Percentiles rank a stretch among this genome's conserved stretches.
Evolutionary conservation across 2,888 invertebrate genomes (phyloP).

Genomic region (Eremobia ochroleuca): DNA sequence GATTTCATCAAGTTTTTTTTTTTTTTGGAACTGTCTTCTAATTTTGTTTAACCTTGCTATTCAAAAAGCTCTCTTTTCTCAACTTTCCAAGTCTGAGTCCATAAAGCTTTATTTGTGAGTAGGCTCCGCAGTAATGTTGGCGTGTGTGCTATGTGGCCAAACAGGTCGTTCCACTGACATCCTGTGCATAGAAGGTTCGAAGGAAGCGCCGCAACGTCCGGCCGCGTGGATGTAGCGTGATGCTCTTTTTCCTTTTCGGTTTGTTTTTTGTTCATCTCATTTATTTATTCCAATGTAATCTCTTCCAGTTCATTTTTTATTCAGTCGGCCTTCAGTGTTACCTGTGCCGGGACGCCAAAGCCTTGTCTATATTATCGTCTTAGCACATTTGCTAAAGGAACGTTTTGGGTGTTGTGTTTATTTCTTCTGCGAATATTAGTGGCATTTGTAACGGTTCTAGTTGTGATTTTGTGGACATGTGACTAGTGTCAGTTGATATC

Average conservation of each 20-base stretch:
- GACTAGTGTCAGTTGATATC: slow-evolving; percentile 60
- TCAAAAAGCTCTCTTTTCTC: slow-evolving; percentile 9
- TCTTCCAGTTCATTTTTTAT: slow-evolving; percentile 91
- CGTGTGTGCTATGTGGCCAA: slow-evolving; percentile 67
- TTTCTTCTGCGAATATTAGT: slow-evolving; percentile 53
- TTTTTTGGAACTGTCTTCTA: slow-evolving; percentile 29
- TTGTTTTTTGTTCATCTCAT: slow-evolving; percentile 91
- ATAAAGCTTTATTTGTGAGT: slow-evolving; percentile 55
- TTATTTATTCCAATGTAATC: slow-evolving; percentile 92
- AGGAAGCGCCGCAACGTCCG: slow-evolving; percentile 91
- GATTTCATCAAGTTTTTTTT: background rate
- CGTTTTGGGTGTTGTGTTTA: slow-evolving; percentile 49
- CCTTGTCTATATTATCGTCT: slow-evolving; percentile 77
- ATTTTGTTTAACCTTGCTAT: slow-evolving; percentile 16
- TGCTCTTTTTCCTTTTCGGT: slow-evolving; percentile 89
- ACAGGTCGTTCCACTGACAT: slow-evolving; percentile 78
- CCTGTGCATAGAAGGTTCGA: slow-evolving; percentile 86
- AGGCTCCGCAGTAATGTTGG: slow-evolving; percentile 42
- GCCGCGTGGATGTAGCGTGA: slow-evolving; percentile 90
- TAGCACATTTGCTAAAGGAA: slow-evolving; percentile 73
- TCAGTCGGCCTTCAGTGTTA: slow-evolving; percentile 91
- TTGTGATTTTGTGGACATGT: slow-evolving; percentile 70
- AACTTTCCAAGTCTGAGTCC: background rate
- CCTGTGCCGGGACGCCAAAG: slow-evolving; percentile 89
- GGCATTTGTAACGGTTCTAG: slow-evolving; percentile 46